Base-by-base conservation (phyloP, 2,113 vertebrate species). In the Passerina amoena region DNA sequence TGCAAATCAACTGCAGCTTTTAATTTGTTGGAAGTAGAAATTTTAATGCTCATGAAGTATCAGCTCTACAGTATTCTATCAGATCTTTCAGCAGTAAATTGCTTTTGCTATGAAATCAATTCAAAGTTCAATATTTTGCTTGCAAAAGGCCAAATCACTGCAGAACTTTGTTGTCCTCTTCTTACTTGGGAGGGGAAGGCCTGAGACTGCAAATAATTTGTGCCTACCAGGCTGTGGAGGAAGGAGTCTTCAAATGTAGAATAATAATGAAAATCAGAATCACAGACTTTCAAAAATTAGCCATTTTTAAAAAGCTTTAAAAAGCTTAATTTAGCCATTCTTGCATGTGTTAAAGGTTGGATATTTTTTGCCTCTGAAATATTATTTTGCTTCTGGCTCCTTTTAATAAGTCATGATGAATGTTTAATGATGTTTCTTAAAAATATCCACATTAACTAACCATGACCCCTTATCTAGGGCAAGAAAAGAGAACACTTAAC, bases 331-430 rank as follows among this genome's bases (percentile, higher is more conserved):
- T 76, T 76, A 85, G 15, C 10, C 7, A 7, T 61, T 69, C 22
- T 82, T 76, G 28, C 17, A 53, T 30, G 31, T 21, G 24, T 25
- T 60, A 31, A 50, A 91, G 79, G 20, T 33, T 72, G 5, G 10
- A 4, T 2, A 11, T 40, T 65, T 73, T 87, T 91, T 82, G 2
- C 23, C 69, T 65, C 25, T 50, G 66, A 87, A 90, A 51, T 23
- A 69, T 45, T 79, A 48, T 85, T 90, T 92, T 93, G 28, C 70
- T 85, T 76, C 78, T 85, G 65, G 40, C 48, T 76, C 44, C 63
- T 93, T 90, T 91, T 88, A 85, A 79, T 76, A 89, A 76, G n/a
- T 53, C 17, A 48, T 53, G 40, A 69, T 87, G 48, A 94, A 95
- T 93, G 48, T 65, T 87, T 91, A 76, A 95, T 61, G n/a, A 44